Conservation (phyloP, 2,888 invertebrate genomes). For the Falcaria lacertinaria region DNA sequence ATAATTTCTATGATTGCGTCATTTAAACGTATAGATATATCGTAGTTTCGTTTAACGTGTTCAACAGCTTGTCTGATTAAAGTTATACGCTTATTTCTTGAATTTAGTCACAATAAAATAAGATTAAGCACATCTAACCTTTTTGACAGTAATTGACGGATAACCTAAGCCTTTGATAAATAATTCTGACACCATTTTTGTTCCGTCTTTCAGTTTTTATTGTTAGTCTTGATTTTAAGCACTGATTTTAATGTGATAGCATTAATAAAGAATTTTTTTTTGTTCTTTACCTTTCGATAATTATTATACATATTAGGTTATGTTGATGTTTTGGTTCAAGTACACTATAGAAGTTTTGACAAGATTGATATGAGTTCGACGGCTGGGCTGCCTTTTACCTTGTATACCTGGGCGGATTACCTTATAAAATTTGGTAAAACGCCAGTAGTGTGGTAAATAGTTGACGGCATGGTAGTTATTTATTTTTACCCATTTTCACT, state of each 20-base stretch:
- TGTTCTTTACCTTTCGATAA: slow-evolving; percentile 2
- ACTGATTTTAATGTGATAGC: slow-evolving; percentile 11
- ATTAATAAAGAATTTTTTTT: background rate
- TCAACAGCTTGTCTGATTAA: slow-evolving; percentile 22
- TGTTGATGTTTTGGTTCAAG: slow-evolving; percentile 76
- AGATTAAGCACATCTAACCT: slow-evolving; percentile 45
- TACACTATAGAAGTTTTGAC: slow-evolving; percentile 30
- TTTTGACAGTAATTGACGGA: slow-evolving; percentile 70
- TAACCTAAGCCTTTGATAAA: slow-evolving; percentile 62
- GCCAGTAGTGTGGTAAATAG: background rate
- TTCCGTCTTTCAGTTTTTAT: slow-evolving; percentile 49
- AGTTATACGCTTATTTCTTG: slow-evolving; percentile 8
- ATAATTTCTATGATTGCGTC: slow-evolving; percentile 73
- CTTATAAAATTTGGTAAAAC: slow-evolving; percentile 10
- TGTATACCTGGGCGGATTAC: too few relatives aligned
- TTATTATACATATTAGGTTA: slow-evolving; percentile 56
- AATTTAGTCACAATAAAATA: slow-evolving; percentile 19
- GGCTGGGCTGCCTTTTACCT: background rate
- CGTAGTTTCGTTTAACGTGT: slow-evolving; percentile 29
- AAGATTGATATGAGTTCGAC: slow-evolving; percentile 4
- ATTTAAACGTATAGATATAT: slow-evolving; percentile 63
- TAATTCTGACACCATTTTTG: slow-evolving; percentile 70
- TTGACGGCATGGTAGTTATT: too few relatives aligned
- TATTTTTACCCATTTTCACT: too few relatives aligned
- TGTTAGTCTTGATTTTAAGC: slow-evolving; percentile 26